Evolutionary conservation across 2,888 invertebrate genomes (phyloP).

Genomic region (Acanthoscelides obtectus): DNA sequence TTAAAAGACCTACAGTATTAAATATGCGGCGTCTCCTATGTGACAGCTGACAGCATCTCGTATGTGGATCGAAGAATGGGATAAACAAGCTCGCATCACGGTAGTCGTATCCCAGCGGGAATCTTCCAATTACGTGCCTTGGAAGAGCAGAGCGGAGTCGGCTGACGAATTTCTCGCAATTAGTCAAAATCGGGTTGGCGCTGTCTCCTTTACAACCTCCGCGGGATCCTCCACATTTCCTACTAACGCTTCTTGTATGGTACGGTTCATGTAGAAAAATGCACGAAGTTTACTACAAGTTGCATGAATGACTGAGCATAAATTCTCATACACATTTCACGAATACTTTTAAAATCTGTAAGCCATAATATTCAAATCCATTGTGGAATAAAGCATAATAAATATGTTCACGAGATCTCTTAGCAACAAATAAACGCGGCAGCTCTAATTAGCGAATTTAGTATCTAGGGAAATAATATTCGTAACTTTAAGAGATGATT

Average conservation of each 20-base stretch:
- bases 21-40: background rate
- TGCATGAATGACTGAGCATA: too few relatives aligned
- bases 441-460: too few relatives aligned
- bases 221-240: background rate
- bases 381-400: too few relatives aligned
- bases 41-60: background rate
- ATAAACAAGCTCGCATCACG: background rate
- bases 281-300: too few relatives aligned
- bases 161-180: background rate
- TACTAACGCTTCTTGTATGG: background rate
- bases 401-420: too few relatives aligned
- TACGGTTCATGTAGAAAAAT: background rate
- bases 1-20: too few relatives aligned
- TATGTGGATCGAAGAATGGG: background rate
- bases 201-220: background rate
- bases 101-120: background rate
- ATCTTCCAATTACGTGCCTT: background rate
- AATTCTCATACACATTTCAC: too few relatives aligned
- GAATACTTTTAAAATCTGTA: too few relatives aligned
- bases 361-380: too few relatives aligned
- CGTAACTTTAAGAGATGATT: too few relatives aligned
- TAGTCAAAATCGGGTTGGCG: background rate
- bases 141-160: background rate
- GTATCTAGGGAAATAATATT: too few relatives aligned
- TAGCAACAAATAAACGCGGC: too few relatives aligned